Base-by-base conservation (phyloP, 2,888 invertebrate species). In the Andrena bicolor region DNA sequence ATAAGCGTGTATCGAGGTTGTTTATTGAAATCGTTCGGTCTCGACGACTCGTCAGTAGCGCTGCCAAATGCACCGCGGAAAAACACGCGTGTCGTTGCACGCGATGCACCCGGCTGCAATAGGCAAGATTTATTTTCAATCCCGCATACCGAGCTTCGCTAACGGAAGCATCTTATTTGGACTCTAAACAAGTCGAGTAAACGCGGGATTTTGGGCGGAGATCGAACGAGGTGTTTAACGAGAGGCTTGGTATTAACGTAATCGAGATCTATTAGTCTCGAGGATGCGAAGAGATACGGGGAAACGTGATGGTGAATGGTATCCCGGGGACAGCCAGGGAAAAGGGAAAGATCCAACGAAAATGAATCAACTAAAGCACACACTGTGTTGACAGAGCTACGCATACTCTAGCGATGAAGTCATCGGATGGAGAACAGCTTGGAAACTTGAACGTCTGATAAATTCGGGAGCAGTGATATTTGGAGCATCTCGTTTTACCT, bases 21-120 rank as follows among this genome's bases (percentile, higher is more conserved):
- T 84, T 84, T 84, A 83, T 83, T 83, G 75, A 82, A 83, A 83
- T 83, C 80, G 76, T 72, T 76, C 69, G 61, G 65, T 74, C 68
- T 16, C 69, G 58, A 23, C 76, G 76, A 26, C 56, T 56, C 76
- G 82, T 82, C 82, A 69, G 79, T 78, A 48, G 49, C 48, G 49
- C 26, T n/a, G 49, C 49, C 82, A 60, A 56, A 70, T 61, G 61
- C 79, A 61, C 53, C 6, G 30, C 61, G 10, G 41, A 48, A 69
- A 64, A n/a, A 56, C 32, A 51, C 60, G 35, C 58, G 65, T 70
- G 65, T 65, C 48, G 53, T 65, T 58, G 63, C 72, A 79, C 79
- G 72, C 79, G 48, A 68, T 61, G 23, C 51, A 13, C 28, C 13
- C 28, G 35, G 16, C 32, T 10, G 66, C 30, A 63, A 68, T 72